A percentile compares a stretch with the other conserved stretches of the same genome.
Conservation (phyloP, 2,797 vertebrate genomes). For the Semaprochilodus insignis region DNA sequence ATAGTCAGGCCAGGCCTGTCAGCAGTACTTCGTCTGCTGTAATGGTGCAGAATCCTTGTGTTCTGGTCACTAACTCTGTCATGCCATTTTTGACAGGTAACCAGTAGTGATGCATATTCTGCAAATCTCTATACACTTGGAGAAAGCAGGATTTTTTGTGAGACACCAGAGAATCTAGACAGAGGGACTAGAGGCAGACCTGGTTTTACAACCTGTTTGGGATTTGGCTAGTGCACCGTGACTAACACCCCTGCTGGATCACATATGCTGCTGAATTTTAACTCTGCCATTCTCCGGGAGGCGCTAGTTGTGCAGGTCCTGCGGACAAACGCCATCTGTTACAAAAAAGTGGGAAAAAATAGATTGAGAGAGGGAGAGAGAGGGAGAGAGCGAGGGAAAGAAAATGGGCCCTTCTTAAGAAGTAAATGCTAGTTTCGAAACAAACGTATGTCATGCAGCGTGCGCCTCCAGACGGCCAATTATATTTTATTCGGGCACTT, state of each 20-base stretch:
- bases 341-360: conserved; percentile 75
- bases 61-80: conserved; percentile 72
- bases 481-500: conserved; percentile 84
- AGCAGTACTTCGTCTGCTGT: conserved; percentile 12
- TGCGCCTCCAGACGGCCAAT: conserved; percentile 81
- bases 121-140: conserved; percentile 73
- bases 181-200: conserved; percentile 76
- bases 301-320: conserved; percentile 67
- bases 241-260: conserved; percentile 83
- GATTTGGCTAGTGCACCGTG: conserved; percentile 81
- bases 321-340: conserved; percentile 85
- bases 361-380: conserved; percentile 49
- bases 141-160: conserved; percentile 67
- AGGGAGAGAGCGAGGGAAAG: conserved; percentile 54
- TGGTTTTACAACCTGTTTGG: conserved; percentile 85
- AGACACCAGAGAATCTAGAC: conserved; percentile 71
- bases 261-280: conserved; percentile 84
- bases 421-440: conserved; percentile 66
- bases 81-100: conserved; percentile 69
- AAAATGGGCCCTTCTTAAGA: conserved; percentile 60
- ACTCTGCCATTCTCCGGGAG: conserved; percentile 78
- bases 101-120: conserved; percentile 67
- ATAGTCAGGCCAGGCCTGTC: conserved; percentile 19
- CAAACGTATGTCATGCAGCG: conserved; percentile 71
- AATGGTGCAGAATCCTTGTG: conserved; percentile 27